Evolutionary conservation across 2,113 vertebrate species (phyloP).

Genomic region (Serinus canaria): DNA sequence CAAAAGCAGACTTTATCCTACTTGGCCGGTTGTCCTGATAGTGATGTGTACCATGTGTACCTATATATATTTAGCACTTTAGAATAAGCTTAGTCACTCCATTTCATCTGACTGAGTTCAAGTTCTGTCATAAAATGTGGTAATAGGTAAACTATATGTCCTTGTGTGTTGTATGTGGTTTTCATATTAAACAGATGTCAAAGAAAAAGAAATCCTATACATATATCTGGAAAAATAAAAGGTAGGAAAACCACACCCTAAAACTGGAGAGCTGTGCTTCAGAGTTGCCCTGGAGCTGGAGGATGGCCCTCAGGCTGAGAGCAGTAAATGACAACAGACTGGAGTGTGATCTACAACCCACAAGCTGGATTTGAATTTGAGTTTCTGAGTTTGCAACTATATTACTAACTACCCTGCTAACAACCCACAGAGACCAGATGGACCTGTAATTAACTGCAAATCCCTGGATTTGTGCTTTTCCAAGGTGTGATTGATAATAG

Average conservation of each 20-base stretch:
- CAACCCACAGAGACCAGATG: constrained; percentile 51
- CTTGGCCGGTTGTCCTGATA: not conserved
- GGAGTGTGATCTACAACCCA: not conserved
- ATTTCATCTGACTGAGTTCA: not conserved
- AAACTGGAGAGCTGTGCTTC: not conserved
- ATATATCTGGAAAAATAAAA: not conserved
- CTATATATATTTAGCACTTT: not conserved
- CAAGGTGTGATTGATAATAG: not conserved
- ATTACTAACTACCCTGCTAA: not conserved
- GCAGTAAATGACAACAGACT: not conserved
- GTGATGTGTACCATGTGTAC: not conserved
- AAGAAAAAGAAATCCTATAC: not conserved
- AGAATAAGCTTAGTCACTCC: not conserved
- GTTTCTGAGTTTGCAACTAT: not conserved
- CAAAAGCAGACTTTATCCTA: not conserved
- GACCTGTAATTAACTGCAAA: constrained; percentile 12
- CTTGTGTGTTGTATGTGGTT: not conserved
- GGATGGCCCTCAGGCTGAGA: not conserved
- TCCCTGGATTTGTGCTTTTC: not conserved
- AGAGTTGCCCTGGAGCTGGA: not conserved
- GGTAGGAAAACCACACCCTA: not conserved
- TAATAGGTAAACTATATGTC: not conserved
- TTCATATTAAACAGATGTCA: not conserved
- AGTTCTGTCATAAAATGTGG: not conserved
- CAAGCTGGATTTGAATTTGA: not conserved